phyloP scores from a whole-genome alignment of 2,888 invertebrate genomes.

The Rutpela maculata region DNA sequence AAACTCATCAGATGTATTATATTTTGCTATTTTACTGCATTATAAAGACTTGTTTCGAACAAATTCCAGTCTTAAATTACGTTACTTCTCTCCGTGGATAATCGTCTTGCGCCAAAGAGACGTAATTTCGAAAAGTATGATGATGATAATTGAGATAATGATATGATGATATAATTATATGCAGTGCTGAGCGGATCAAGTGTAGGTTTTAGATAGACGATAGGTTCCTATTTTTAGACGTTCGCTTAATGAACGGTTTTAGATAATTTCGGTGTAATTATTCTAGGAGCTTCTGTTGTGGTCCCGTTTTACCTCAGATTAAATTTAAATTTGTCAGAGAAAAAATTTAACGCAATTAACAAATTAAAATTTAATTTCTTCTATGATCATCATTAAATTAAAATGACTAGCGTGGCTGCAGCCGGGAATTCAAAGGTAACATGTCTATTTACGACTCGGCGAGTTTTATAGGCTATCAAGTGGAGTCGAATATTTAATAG shows the following conservation, averaged over 20 bases:
- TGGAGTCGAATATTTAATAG: neutral
- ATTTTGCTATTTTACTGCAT: no score
- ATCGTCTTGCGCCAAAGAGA: constrained; percentile 12
- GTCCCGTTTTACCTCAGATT: neutral
- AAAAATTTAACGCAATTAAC: neutral
- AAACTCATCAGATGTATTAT: no score
- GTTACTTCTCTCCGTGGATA: constrained; percentile 18
- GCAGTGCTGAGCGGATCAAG: neutral
- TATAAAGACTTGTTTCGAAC: constrained; percentile 10
- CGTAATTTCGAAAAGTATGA: constrained; percentile 17
- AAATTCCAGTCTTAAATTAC: neutral
- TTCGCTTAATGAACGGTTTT: neutral
- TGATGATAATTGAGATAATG: constrained; percentile 18
- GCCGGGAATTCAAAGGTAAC: neutral
- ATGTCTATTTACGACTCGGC: neutral
- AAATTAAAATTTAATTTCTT: constrained; percentile 7
- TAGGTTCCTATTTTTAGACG: constrained; percentile 14
- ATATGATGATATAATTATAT: constrained; percentile 18
- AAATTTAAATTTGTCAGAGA: constrained; percentile 6
- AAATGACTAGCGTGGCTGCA: neutral
- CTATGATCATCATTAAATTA: neutral
- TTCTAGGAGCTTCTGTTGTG: constrained; percentile 11
- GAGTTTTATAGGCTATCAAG: neutral
- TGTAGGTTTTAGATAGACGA: constrained; percentile 15
- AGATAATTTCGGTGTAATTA: neutral